Evolutionary conservation across 2,888 invertebrate species (phyloP), one percentile per base, ranked within the genome.

Genomic region (Drosophila borborema): DNA sequence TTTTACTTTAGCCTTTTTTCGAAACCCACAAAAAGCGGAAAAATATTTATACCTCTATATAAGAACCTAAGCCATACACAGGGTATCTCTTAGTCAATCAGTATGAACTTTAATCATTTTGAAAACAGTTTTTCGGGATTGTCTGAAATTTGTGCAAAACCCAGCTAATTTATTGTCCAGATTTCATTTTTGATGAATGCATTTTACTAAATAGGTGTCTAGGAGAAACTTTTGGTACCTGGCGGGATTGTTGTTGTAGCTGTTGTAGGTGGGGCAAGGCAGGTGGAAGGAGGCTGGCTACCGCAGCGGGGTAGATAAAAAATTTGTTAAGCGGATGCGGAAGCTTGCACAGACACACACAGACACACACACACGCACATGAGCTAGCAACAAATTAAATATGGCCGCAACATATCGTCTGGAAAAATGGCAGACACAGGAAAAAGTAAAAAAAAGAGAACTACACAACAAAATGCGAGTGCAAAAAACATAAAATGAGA

Each of bases 331-430:
- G 67, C 74, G 74, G 79, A 80, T 74, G 53, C 83, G 86, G 84
- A 85, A 80, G 81, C 70, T 73, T 69, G 51, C 65, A 68, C 60
- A 51, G 28, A 28, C 49, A 34, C 51, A 34, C 38, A 38, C 38
- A 46, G 55, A 49, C 61, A 28, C 49, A 34, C 51, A 34, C 38
- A 38, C 38, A 46, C 58, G 54, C 61, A 65, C 66, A 68, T 60
- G 70, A 82, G 74, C 68, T 85, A 81, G 82, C 82, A 82, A 84
- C 85, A 86, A 85, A 85, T 85, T 85, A 85, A 85, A 86, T 86
- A 86, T 85, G 85, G 82, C 85, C 84, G 85, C 82, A 86, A 83
- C 86, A 86, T 81, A 84, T 85, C 86, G 84, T 86, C 84, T 86
- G 84, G 86, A 86, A 85, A 86, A 86, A 87, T 74, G 80, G 85